Conservation (phyloP, 2,113 vertebrate species). For the Pluvialis apricaria region DNA sequence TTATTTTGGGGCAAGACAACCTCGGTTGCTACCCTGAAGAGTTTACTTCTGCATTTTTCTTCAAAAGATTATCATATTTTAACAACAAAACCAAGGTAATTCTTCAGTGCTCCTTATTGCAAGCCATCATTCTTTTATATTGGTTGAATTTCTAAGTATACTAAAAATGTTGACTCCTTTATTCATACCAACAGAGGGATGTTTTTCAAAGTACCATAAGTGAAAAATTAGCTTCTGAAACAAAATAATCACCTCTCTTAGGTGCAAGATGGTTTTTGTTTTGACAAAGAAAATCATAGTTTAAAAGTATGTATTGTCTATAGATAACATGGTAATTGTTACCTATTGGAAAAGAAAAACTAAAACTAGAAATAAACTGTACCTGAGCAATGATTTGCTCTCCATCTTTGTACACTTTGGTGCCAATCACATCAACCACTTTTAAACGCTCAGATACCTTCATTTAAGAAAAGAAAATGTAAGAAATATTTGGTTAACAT, state of each 20-base stretch:
- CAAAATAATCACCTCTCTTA: background rate
- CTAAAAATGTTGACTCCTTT: background rate
- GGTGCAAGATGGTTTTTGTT: background rate
- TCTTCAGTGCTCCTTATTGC: background rate
- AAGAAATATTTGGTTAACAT: background rate
- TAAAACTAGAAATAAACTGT: background rate
- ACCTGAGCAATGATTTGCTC: slow-evolving; percentile 99
- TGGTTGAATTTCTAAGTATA: background rate
- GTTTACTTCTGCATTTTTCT: background rate
- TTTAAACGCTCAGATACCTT: slow-evolving; percentile 97
- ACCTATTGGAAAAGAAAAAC: background rate
- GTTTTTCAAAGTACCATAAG: background rate
- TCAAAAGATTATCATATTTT: background rate
- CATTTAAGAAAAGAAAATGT: background rate
- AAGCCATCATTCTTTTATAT: background rate
- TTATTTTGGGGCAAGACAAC: background rate
- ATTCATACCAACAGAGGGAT: background rate
- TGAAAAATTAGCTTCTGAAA: slow-evolving; percentile 1
- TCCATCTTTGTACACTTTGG: slow-evolving; percentile 87
- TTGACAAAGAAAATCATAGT: background rate
- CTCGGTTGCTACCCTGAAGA: background rate
- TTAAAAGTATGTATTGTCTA: background rate
- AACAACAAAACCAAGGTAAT: background rate
- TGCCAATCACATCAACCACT: slow-evolving; percentile 95
- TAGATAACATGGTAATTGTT: background rate